Percentiles rank a stretch among this genome's conserved stretches.
Conservation (phyloP, 2,113 vertebrate genomes). For the Numida meleagris region DNA sequence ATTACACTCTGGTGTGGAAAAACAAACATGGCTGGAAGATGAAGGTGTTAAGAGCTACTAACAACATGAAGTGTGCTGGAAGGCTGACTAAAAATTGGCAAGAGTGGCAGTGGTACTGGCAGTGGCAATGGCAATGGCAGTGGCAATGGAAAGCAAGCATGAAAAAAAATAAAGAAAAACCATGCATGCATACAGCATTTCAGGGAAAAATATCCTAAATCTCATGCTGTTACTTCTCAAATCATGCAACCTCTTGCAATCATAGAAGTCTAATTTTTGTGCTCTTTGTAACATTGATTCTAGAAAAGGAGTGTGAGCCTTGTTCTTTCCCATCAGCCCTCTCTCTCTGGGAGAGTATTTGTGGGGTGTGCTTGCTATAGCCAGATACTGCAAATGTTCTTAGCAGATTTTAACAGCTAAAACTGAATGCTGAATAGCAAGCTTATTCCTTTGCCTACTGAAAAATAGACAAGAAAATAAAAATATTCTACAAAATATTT, state of each 20-base stretch:
- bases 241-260: neutral
- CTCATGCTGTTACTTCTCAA: neutral
- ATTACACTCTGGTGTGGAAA: neutral
- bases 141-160: neutral
- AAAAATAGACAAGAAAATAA: constrained; percentile 39
- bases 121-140: no score
- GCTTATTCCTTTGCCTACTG: constrained; percentile 15
- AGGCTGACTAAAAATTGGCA: neutral
- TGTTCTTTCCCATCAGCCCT: neutral
- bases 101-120: neutral
- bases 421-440: neutral
- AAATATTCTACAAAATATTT: neutral
- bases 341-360: neutral
- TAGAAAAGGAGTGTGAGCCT: neutral
- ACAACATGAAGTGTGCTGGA: neutral
- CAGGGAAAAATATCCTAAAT: neutral
- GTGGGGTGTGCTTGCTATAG: neutral
- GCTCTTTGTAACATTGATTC: neutral
- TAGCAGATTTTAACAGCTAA: neutral
- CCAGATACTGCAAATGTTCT: neutral
- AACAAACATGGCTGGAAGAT: neutral
- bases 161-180: neutral
- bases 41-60: neutral
- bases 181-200: neutral
- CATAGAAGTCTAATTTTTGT: neutral